Evolutionary conservation across 2,888 invertebrate genomes (phyloP).

Genomic region (Eilema griseolum): DNA sequence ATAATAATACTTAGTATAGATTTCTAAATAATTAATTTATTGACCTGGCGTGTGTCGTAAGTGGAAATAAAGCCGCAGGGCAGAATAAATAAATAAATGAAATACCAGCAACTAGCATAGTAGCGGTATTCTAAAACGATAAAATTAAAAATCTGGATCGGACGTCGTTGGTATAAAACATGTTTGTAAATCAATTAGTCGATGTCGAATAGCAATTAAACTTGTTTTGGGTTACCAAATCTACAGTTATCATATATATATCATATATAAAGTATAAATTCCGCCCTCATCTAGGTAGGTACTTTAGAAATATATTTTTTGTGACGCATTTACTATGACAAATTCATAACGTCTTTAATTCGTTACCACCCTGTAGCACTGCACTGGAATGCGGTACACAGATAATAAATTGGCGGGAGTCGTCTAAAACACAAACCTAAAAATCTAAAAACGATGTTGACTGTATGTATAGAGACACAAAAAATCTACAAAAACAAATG

Average conservation of each 20-base stretch:
- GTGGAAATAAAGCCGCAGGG: background rate
- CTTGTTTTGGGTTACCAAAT: slow-evolving; percentile 42
- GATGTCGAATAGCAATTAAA: slow-evolving; percentile 56
- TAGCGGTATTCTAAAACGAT: slow-evolving; percentile 42
- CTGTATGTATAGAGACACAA: too few species aligned
- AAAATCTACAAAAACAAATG: too few species aligned
- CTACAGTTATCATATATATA: slow-evolving; percentile 13
- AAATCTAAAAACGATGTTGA: too few species aligned
- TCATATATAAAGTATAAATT: slow-evolving; percentile 2
- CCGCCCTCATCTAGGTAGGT: background rate
- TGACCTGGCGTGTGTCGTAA: background rate
- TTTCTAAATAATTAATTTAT: slow-evolving; percentile 4
- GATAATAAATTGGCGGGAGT: too few species aligned
- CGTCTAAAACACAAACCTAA: too few species aligned
- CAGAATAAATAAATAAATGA: slow-evolving; percentile 6
- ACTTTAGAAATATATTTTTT: too few species aligned
- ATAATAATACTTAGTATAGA: background rate
- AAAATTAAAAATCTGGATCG: slow-evolving; percentile 54
- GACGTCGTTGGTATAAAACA: slow-evolving; percentile 50
- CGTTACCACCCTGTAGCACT: background rate
- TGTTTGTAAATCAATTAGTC: slow-evolving; percentile 59
- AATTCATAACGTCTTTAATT: too few species aligned
- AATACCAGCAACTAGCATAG: slow-evolving; percentile 7
- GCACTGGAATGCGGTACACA: background rate
- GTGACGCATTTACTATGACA: too few species aligned